A percentile compares a stretch with the other conserved stretches of the same genome.
phyloP scores from a whole-genome alignment of 2,888 invertebrate species.

The Agrilus biguttatus region DNA sequence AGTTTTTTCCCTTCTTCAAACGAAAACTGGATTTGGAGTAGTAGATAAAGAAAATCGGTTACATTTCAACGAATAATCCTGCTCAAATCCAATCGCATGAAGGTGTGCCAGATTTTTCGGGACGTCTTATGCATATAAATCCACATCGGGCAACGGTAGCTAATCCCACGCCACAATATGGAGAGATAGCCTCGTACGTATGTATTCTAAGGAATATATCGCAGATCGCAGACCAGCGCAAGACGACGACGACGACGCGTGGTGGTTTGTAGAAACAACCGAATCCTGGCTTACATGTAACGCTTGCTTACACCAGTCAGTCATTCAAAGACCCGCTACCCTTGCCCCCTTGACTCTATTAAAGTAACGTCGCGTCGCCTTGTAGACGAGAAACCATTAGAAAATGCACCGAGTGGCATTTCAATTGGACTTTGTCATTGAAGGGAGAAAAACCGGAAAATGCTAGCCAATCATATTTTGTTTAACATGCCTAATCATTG shows the following conservation, averaged over 20 bases:
- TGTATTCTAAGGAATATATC: too few relatives aligned
- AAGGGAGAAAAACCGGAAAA: neutral
- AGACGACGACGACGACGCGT: constrained; percentile 12
- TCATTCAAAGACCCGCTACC: too few relatives aligned
- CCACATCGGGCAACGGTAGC: neutral
- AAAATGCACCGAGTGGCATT: constrained; percentile 12
- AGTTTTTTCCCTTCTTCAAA: too few relatives aligned
- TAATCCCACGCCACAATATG: neutral
- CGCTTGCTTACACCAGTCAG: too few relatives aligned
- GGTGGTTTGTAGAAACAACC: constrained; percentile 1
- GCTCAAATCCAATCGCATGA: too few relatives aligned
- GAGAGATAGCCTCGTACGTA: constrained; percentile 1
- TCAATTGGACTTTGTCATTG: constrained; percentile 7
- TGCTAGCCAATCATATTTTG: too few relatives aligned
- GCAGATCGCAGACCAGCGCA: too few relatives aligned
- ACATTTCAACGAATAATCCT: too few relatives aligned
- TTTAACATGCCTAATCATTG: too few relatives aligned
- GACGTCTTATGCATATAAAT: constrained; percentile 5
- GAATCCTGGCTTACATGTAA: too few relatives aligned
- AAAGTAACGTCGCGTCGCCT: constrained; percentile 19
- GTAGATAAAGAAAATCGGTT: constrained; percentile 3
- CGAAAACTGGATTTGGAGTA: too few relatives aligned
- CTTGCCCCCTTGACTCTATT: constrained; percentile 8
- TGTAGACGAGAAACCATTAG: constrained; percentile 16
- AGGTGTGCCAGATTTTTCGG: constrained; percentile 4